Evolutionary conservation across 2,888 invertebrate species (phyloP).

Genomic region (Phalera bucephala): DNA sequence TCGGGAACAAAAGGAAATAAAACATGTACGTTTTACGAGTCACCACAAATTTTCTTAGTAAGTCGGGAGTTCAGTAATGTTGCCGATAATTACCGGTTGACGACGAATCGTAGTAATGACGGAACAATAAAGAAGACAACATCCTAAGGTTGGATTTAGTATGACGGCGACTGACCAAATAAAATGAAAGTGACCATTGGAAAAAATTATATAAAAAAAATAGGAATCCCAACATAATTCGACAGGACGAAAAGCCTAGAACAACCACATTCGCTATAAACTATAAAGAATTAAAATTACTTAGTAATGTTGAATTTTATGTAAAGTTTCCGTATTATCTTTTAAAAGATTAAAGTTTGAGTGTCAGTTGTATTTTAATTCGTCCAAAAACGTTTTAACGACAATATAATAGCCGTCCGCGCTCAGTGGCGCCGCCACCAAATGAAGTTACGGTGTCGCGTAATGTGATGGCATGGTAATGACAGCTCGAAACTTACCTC

Average conservation of each 20-base stretch:
- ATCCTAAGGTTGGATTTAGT: slow-evolving; percentile 19
- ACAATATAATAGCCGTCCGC: slow-evolving; percentile 20
- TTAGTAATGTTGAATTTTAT: no score
- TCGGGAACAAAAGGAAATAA: slow-evolving; percentile 38
- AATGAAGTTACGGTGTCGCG: slow-evolving; percentile 50
- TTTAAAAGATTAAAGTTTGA: neutral
- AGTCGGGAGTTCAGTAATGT: slow-evolving; percentile 42
- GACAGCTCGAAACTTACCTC: slow-evolving; percentile 44
- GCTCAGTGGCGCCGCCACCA: slow-evolving; percentile 18
- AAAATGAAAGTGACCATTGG: no score
- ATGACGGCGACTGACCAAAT: slow-evolving; percentile 12
- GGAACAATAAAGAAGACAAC: slow-evolving; percentile 58
- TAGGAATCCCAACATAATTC: no score
- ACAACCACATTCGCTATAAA: no score
- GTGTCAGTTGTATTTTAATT: slow-evolving; percentile 1
- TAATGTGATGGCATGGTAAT: slow-evolving; percentile 64
- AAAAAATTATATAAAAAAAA: no score
- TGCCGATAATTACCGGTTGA: slow-evolving; percentile 51
- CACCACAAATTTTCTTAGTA: slow-evolving; percentile 44
- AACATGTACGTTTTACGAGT: slow-evolving; percentile 41
- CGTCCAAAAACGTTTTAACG: neutral
- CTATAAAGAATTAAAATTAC: no score
- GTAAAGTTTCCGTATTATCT: no score
- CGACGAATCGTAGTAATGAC: slow-evolving; percentile 53
- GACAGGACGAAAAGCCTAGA: no score